These are phyloP conservation scores for Rhagoletis zephyria DNA, from an alignment of 1,140 invertebrate species.

Conservation along the genomic window DNA sequence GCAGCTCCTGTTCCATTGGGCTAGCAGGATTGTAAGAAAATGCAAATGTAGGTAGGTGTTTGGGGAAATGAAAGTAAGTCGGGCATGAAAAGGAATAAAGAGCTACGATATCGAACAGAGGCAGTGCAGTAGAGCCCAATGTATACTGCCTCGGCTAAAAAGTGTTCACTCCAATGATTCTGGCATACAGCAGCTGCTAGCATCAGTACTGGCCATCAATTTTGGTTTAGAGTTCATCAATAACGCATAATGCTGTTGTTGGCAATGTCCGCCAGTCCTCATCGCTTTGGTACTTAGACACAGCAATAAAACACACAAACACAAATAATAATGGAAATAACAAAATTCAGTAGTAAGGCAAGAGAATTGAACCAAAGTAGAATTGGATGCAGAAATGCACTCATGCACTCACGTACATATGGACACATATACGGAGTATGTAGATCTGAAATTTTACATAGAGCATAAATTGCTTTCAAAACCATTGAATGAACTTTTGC, in stretches of 20 bases:
- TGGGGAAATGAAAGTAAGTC: not conserved
- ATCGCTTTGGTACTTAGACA: not conserved
- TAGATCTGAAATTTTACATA: not conserved
- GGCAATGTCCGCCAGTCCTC: conserved; percentile 1
- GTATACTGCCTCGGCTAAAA: not conserved
- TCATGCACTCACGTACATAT: not conserved
- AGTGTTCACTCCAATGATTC: not conserved
- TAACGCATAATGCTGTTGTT: conserved; percentile 42
- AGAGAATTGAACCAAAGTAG: too few relatives aligned
- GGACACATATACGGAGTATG: not conserved
- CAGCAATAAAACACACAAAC: not conserved
- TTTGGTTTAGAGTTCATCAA: conserved; percentile 46
- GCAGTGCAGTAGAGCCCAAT: not conserved
- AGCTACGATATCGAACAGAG: not conserved
- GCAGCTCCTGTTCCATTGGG: not conserved
- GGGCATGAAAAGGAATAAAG: not conserved
- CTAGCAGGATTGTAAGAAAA: not conserved
- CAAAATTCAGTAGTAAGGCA: not conserved
- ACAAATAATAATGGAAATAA: not conserved
- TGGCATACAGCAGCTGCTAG: conserved; percentile 32
- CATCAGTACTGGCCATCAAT: conserved; percentile 28
- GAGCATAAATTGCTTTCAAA: conserved; percentile 6
- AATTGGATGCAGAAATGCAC: not conserved
- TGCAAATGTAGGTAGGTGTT: not conserved
- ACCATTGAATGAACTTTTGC: not conserved